A percentile compares a stretch with the other conserved stretches of the same genome.
These are phyloP conservation scores for Chloebia gouldiae DNA, from an alignment of 2,113 vertebrate species.

Conservation along the genomic window DNA sequence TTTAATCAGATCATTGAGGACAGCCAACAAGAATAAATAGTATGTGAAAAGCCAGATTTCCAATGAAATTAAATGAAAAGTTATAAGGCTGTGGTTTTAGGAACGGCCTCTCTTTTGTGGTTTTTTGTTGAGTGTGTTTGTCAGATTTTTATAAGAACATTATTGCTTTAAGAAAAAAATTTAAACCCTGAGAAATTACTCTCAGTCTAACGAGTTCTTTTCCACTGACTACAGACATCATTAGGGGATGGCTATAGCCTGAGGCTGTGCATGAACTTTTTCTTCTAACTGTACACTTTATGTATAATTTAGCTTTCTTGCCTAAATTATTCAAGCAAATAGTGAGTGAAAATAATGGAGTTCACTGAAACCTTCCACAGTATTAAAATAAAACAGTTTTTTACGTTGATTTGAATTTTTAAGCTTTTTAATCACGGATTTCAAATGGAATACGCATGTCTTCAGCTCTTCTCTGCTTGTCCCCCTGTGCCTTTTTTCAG, in stretches of 20 bases:
- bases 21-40: neutral
- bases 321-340: constrained; percentile 99
- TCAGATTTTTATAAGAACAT: constrained; percentile 79
- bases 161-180: constrained; percentile 90
- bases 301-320: constrained; percentile 98
- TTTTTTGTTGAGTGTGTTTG: constrained; percentile 67
- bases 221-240: constrained; percentile 95
- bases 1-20: constrained; percentile 28
- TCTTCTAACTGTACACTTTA: constrained; percentile 99
- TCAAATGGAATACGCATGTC: constrained; percentile 80
- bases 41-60: constrained; percentile 20
- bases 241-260: constrained; percentile 94
- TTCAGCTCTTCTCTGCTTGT: constrained; percentile 67
- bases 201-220: constrained; percentile 94
- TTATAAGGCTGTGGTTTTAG: constrained; percentile 20
- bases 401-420: constrained; percentile 92
- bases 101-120: constrained; percentile 50
- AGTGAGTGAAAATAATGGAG: constrained; percentile 98
- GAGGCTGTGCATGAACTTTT: constrained; percentile 94
- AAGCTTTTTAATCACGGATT: constrained; percentile 84
- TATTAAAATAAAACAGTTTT: constrained; percentile 92
- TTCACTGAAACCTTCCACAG: constrained; percentile 93
- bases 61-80: constrained; percentile 47
- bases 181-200: constrained; percentile 94
- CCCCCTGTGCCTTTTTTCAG: constrained; percentile 55